Conservation (phyloP, 2,797 vertebrate species). For the Pagetopsis macropterus region DNA sequence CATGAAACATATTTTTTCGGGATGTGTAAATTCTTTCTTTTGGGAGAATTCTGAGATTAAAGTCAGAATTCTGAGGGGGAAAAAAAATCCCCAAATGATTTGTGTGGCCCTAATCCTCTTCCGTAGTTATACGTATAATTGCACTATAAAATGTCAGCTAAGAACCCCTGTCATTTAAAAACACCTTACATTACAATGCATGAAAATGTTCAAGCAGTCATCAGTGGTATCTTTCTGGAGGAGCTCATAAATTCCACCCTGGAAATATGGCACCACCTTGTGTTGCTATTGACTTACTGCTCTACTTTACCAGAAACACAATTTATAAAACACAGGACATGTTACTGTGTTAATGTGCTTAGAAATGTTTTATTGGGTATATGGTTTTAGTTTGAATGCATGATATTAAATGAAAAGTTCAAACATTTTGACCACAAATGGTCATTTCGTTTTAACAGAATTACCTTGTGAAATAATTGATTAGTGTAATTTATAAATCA, state of each 20-base stretch:
- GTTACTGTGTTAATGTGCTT: neutral
- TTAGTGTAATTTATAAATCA: no score
- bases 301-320: neutral
- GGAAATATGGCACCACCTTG: conserved; percentile 52
- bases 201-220: neutral
- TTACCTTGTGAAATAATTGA: neutral
- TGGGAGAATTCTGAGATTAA: no score
- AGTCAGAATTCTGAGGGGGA: no score
- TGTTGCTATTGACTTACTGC: conserved; percentile 43
- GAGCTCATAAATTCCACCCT: neutral
- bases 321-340: neutral
- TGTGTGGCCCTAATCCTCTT: no score
- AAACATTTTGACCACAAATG: neutral
- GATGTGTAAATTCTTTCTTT: no score
- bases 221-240: neutral
- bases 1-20: no score
- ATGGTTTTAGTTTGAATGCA: conserved; percentile 19
- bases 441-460: neutral
- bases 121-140: neutral
- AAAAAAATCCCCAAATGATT: no score
- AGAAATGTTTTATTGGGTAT: conserved; percentile 30
- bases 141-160: neutral
- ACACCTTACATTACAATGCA: neutral
- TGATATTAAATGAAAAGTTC: neutral
- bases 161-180: neutral